These are phyloP conservation scores for Pseudochaenichthys georgianus DNA, from an alignment of 2,797 vertebrate genomes.

Conservation along the genomic window DNA sequence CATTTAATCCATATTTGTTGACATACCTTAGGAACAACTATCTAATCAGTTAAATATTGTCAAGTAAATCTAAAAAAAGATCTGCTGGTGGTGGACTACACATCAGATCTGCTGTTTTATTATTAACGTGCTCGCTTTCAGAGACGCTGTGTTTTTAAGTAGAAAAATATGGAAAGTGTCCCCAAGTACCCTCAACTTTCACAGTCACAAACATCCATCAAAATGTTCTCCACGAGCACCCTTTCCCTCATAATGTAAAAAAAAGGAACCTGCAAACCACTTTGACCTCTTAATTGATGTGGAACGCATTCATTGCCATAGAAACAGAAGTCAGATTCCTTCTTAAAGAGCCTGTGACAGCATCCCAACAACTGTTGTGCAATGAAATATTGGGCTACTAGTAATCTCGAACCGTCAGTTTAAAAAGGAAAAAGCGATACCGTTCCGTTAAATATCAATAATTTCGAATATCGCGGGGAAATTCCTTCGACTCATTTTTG, in stretches of 20 bases:
- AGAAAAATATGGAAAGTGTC: slow-evolving; percentile 3
- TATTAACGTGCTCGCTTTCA: slow-evolving; percentile 4
- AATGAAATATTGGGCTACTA: too few species aligned
- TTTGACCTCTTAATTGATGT: slow-evolving; percentile 20
- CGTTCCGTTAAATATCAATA: too few species aligned
- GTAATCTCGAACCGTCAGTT: too few species aligned
- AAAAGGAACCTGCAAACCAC: not conserved
- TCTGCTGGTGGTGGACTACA: not conserved
- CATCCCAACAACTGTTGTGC: too few species aligned
- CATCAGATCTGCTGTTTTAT: slow-evolving; percentile 20
- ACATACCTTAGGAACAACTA: slow-evolving; percentile 1
- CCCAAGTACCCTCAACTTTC: not conserved
- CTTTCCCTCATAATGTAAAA: slow-evolving; percentile 16
- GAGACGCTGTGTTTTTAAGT: slow-evolving; percentile 19
- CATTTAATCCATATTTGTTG: not conserved
- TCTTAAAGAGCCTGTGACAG: too few species aligned
- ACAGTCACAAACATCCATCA: slow-evolving; percentile 16
- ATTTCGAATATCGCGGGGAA: too few species aligned
- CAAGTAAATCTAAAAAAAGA: not conserved
- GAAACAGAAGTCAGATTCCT: slow-evolving; percentile 12
- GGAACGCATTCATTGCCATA: slow-evolving; percentile 17
- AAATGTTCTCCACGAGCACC: slow-evolving; percentile 15
- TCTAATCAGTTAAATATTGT: not conserved
- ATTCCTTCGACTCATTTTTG: too few species aligned
- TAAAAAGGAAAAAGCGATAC: too few species aligned